A percentile compares a stretch with the other conserved stretches of the same genome.
Conservation (phyloP, 1,140 invertebrate species). For the Drosophila burlai region DNA sequence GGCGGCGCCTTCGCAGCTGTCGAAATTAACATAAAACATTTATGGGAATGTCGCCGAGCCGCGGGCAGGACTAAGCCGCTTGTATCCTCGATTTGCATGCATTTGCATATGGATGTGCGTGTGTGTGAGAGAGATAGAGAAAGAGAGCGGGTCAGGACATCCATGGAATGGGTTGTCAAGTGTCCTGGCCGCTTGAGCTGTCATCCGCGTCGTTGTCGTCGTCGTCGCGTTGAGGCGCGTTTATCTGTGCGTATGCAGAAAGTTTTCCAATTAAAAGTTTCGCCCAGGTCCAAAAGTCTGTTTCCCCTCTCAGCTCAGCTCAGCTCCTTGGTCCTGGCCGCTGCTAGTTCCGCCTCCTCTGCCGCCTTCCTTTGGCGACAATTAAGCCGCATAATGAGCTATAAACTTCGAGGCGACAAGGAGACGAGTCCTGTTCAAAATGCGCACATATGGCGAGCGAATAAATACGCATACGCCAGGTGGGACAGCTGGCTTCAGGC, state of each 20-base stretch:
- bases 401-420: constrained; percentile 60
- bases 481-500: background rate
- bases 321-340: constrained; percentile 11
- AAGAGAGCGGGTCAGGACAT: background rate
- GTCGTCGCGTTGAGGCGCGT: constrained; percentile 43
- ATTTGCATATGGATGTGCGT: constrained; percentile 43
- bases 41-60: constrained; percentile 65
- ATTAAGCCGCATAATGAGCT: constrained; percentile 78
- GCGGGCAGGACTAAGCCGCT: constrained; percentile 44
- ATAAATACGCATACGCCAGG: constrained; percentile 59
- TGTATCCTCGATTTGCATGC: constrained; percentile 49
- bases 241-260: constrained; percentile 80
- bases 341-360: constrained; percentile 1
- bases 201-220: background rate
- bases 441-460: constrained; percentile 35
- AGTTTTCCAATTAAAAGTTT: constrained; percentile 81
- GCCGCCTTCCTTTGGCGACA: constrained; percentile 37
- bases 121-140: constrained; percentile 4
- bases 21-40: constrained; percentile 77
- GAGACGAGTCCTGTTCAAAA: constrained; percentile 22
- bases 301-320: background rate
- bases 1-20: constrained; percentile 32
- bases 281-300: constrained; percentile 46
- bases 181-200: constrained; percentile 34
- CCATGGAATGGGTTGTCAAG: constrained; percentile 51